A percentile compares a stretch with the other conserved stretches of the same genome.
These are phyloP conservation scores for Napeogenes inachia DNA, from an alignment of 2,888 invertebrate species.

Conservation along the genomic window DNA sequence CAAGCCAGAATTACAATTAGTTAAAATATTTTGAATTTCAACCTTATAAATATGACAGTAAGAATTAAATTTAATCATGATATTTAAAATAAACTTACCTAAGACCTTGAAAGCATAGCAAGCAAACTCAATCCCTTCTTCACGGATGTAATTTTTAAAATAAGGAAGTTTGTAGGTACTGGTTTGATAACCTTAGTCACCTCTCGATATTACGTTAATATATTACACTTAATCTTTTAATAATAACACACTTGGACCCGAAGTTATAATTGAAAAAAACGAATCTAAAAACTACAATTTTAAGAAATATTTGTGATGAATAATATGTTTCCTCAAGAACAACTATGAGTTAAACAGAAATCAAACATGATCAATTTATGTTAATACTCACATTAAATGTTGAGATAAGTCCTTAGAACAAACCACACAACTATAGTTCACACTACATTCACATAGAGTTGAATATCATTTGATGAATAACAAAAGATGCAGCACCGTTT, in stretches of 20 bases:
- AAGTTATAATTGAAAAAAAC: too few relatives aligned
- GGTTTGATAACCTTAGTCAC: too few relatives aligned
- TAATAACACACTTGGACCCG: background rate
- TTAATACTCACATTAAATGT: conserved; percentile 23
- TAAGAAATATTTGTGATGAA: too few relatives aligned
- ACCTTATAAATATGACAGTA: background rate
- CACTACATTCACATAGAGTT: conserved; percentile 20
- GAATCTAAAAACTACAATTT: background rate
- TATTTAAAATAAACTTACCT: background rate
- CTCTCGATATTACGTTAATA: too few relatives aligned
- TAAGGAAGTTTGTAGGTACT: conserved; percentile 8
- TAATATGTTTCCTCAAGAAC: too few relatives aligned
- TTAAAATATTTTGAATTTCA: background rate
- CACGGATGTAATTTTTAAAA: conserved; percentile 13
- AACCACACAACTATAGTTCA: conserved; percentile 21
- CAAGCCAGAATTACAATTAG: background rate
- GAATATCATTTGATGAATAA: conserved; percentile 19
- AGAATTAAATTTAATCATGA: background rate
- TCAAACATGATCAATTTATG: conserved; percentile 9
- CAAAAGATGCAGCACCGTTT: conserved; percentile 22
- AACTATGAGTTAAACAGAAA: background rate
- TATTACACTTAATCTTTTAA: too few relatives aligned
- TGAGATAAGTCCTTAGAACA: conserved; percentile 29
- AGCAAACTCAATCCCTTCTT: conserved; percentile 15
- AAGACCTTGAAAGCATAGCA: conserved; percentile 13